Evolutionary conservation across 1,140 invertebrate species (phyloP).

Genomic region (Penaeus chinensis): DNA sequence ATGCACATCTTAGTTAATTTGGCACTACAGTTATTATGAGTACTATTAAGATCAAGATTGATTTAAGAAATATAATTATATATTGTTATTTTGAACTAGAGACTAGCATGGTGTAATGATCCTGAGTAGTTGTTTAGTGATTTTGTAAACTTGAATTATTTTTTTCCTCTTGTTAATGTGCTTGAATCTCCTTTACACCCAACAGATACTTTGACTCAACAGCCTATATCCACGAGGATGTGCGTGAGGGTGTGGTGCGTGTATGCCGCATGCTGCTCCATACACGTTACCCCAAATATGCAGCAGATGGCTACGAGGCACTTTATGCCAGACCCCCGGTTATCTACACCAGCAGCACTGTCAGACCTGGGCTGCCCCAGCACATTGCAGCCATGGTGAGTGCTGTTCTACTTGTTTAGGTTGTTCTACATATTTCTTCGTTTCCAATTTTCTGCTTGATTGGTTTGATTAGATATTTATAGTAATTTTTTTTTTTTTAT

Average conservation of each 20-base stretch:
- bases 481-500: too few species aligned
- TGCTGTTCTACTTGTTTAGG: too few species aligned
- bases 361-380: conserved; percentile 75
- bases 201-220: conserved; percentile 76
- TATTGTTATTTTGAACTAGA: too few species aligned
- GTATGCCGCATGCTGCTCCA: conserved; percentile 83
- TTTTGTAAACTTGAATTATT: too few species aligned
- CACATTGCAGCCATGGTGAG: conserved; percentile 81
- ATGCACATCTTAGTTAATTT: background rate
- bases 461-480: background rate
- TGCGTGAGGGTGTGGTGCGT: conserved; percentile 78
- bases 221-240: conserved; percentile 83
- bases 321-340: conserved; percentile 80
- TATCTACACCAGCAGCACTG: conserved; percentile 84
- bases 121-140: too few species aligned
- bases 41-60: too few species aligned
- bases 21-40: background rate
- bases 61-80: too few species aligned
- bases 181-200: background rate
- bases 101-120: too few species aligned
- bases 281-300: conserved; percentile 83
- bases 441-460: conserved; percentile 2
- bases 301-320: conserved; percentile 83
- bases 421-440: background rate
- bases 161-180: too few species aligned